A percentile compares a stretch with the other conserved stretches of the same genome.
Evolutionary conservation across 2,888 invertebrate species (phyloP).

Genomic region (Nemotelus pantherinus): DNA sequence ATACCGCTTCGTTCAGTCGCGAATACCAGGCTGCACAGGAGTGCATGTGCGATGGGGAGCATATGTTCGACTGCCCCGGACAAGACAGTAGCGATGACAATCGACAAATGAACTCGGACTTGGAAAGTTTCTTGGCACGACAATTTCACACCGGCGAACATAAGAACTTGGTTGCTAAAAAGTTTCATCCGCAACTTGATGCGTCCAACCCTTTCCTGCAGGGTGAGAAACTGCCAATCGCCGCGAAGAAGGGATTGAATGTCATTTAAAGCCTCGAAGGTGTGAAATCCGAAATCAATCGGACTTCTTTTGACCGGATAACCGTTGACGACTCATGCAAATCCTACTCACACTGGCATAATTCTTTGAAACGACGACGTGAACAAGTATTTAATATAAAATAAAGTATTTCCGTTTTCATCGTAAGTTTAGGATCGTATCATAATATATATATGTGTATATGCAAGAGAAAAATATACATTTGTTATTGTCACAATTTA

Average conservation of each 20-base stretch:
- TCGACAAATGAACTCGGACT: constrained; percentile 66
- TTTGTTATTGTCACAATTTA: constrained; percentile 34
- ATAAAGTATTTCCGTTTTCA: constrained; percentile 36
- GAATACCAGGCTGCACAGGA: constrained; percentile 91
- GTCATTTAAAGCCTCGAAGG: constrained; percentile 60
- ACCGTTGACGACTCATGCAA: constrained; percentile 41
- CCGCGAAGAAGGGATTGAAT: constrained; percentile 91
- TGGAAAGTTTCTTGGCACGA: constrained; percentile 73
- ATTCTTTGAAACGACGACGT: constrained; percentile 36
- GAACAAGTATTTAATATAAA: constrained; percentile 32
- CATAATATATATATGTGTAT: constrained; percentile 6
- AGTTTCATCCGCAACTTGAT: constrained; percentile 69
- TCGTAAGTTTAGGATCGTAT: constrained; percentile 17
- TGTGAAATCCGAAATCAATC: too few species aligned
- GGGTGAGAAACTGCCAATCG: constrained; percentile 87
- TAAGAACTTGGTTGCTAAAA: constrained; percentile 80
- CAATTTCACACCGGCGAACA: constrained; percentile 69
- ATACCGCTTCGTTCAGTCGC: constrained; percentile 94
- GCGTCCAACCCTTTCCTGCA: constrained; percentile 77
- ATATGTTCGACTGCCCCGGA: constrained; percentile 92
- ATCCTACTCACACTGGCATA: constrained; percentile 16
- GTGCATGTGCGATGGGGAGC: constrained; percentile 98
- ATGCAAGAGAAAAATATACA: constrained; percentile 16
- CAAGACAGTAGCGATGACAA: constrained; percentile 56
- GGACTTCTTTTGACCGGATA: not conserved